Evolutionary conservation across 92 coral and sea anemone genomes (phyloP).

Genomic region (Meandrina meandrites): DNA sequence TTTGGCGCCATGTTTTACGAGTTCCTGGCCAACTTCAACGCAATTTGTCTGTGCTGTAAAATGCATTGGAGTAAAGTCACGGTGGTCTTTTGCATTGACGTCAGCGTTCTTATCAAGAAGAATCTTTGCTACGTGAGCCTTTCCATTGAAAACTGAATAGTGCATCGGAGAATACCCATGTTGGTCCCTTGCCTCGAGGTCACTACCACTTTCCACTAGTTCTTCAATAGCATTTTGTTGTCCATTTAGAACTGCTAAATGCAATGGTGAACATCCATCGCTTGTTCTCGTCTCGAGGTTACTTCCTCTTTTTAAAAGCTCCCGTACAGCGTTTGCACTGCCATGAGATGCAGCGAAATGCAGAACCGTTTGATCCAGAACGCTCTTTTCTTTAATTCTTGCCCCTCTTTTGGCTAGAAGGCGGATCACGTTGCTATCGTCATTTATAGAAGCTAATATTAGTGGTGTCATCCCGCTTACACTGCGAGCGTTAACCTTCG

Average conservation of each 20-base stretch:
- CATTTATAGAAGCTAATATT: constrained; percentile 59
- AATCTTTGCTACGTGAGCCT: constrained; percentile 32
- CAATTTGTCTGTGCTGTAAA: constrained; percentile 65
- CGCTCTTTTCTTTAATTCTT: constrained; percentile 31
- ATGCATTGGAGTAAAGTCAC: constrained; percentile 70
- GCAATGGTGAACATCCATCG: constrained; percentile 71
- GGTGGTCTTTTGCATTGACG: constrained; percentile 43
- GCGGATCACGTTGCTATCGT: constrained; percentile 48
- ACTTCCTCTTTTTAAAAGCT: constrained; percentile 43
- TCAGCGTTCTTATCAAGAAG: constrained; percentile 60
- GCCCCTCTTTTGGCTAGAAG: constrained; percentile 65
- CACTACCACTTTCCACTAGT: constrained; percentile 58
- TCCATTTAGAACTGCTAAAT: constrained; percentile 67
- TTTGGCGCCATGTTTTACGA: constrained; percentile 38
- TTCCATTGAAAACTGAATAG: constrained; percentile 62
- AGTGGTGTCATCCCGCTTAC: constrained; percentile 65
- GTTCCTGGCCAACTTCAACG: constrained; percentile 51
- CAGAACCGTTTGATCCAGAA: constrained; percentile 55
- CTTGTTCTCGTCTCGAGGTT: constrained; percentile 34
- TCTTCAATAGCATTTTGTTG: constrained; percentile 45
- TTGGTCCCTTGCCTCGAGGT: constrained; percentile 52
- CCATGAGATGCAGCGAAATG: constrained; percentile 86
- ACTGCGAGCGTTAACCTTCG: constrained; percentile 62
- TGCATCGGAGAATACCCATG: constrained; percentile 66
- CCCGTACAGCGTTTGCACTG: constrained; percentile 34